Evolutionary conservation across 2,113 vertebrate species (phyloP).

Genomic region (Stictonetta naevosa): DNA sequence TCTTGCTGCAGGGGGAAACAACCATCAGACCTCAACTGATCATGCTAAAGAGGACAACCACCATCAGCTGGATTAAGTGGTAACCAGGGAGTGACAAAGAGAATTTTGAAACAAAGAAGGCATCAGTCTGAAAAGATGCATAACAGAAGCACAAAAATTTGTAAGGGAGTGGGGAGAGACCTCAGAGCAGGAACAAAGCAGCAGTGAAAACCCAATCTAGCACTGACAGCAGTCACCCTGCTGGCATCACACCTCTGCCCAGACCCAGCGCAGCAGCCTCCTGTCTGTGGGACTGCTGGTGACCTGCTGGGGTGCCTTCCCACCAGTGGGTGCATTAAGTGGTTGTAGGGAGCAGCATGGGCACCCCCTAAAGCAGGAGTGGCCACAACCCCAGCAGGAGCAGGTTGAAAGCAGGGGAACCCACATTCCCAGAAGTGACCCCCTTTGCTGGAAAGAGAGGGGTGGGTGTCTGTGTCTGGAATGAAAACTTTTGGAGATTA

Average conservation of each 20-base stretch:
- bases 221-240: background rate
- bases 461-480: background rate
- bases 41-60: background rate
- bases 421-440: background rate
- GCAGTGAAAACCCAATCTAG: background rate
- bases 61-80: background rate
- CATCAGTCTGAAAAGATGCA: background rate
- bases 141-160: background rate
- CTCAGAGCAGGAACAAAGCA: background rate
- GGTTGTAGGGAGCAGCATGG: accelerated
- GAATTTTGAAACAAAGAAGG: background rate
- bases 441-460: background rate
- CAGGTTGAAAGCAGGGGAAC: accelerated
- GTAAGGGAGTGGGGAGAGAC: background rate
- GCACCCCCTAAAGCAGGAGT: background rate
- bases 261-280: background rate
- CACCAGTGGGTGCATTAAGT: background rate
- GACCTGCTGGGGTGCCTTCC: background rate
- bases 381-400: background rate
- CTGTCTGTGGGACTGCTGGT: background rate
- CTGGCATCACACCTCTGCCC: background rate
- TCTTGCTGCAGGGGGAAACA: background rate
- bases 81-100: background rate
- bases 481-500: background rate
- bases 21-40: background rate